Evolutionary conservation across 2,113 vertebrate genomes (phyloP), one percentile per base, ranked within the genome.

Genomic region (Colistium nudipinnis): DNA sequence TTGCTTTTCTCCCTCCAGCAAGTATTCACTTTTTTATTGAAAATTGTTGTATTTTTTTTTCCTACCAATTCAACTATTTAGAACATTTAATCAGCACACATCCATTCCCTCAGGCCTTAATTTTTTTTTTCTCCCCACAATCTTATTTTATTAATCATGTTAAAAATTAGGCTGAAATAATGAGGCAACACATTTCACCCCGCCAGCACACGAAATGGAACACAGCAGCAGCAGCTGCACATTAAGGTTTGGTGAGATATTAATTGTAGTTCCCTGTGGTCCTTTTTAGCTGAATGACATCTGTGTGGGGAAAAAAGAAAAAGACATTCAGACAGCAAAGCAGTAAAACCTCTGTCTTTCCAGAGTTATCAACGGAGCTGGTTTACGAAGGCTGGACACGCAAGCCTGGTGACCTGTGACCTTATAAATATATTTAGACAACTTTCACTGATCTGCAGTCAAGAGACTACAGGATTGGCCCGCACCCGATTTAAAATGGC

Each of bases 161-260:
- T 75, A 14, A 6, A 75, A 67, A 69, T 61, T 14, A 61, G 24
- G 17, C 17, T 39, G 36, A 70, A 65, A n/a, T 64, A 51, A 65
- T 35, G 19, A 39, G 53, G 41, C 22, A 47, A 71, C 13, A 33
- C 4, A 65, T 61, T 67, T 65, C 72, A 81, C 66, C 39, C 48
- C 19, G 6, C 0, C 13, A 28, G 22, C 38, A 67, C 62, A 57
- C 53, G 54, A 38, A 78, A 75, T 48, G 17, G 10, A 51, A 43
- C 2, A 9, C 4, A 24, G 49, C 10, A 41, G 38, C 27, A 45
- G 39, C 44, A 28, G 64, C 12, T n/a, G n/a, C n/a, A 51, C 33
- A 33, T 59, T n/a, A 24, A 33, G 20, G 48, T 35, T 24, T 7
- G 13, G 17, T 38, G 57, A 63, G 38, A 53, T 1, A 7, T 35